Percentiles rank a stretch among this genome's conserved stretches.
Evolutionary conservation across 2,888 invertebrate species (phyloP).

Genomic region (Invenusta paracnida): DNA sequence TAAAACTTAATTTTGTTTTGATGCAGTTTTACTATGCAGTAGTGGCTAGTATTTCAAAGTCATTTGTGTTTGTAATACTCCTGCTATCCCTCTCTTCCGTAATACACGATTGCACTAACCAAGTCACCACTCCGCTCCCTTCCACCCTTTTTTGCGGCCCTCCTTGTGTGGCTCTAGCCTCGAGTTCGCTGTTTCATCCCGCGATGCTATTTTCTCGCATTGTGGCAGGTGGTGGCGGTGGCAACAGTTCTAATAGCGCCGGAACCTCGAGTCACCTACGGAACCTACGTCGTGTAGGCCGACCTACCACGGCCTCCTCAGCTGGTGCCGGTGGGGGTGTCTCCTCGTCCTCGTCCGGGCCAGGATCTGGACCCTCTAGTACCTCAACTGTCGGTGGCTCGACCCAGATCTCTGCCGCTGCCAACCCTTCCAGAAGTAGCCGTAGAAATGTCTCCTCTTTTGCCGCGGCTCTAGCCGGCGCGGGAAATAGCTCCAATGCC

Average conservation of each 20-base stretch:
- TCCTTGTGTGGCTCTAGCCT: too few species aligned
- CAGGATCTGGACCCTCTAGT: background rate
- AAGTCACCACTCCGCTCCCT: too few species aligned
- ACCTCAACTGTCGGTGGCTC: background rate
- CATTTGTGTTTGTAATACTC: too few species aligned
- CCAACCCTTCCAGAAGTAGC: background rate
- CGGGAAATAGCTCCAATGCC: background rate
- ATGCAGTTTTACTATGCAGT: too few species aligned
- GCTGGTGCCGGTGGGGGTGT: background rate
- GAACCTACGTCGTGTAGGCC: background rate
- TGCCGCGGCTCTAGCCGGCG: background rate
- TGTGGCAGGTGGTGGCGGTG: slow-evolving; percentile 1
- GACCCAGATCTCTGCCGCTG: background rate
- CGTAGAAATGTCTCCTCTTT: background rate
- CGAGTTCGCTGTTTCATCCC: slow-evolving; percentile 10
- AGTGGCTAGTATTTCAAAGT: too few species aligned
- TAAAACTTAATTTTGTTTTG: too few species aligned
- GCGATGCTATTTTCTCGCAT: slow-evolving; percentile 22
- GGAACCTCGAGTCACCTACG: background rate
- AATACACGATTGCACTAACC: too few species aligned
- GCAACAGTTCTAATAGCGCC: background rate
- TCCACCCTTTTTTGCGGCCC: too few species aligned
- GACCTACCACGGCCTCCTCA: background rate
- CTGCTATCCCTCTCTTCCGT: too few species aligned
- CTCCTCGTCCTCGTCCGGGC: background rate